Percentiles rank a stretch among this genome's conserved stretches.
Conservation (phyloP, 2,888 invertebrate species). For the Mimas tiliae region DNA sequence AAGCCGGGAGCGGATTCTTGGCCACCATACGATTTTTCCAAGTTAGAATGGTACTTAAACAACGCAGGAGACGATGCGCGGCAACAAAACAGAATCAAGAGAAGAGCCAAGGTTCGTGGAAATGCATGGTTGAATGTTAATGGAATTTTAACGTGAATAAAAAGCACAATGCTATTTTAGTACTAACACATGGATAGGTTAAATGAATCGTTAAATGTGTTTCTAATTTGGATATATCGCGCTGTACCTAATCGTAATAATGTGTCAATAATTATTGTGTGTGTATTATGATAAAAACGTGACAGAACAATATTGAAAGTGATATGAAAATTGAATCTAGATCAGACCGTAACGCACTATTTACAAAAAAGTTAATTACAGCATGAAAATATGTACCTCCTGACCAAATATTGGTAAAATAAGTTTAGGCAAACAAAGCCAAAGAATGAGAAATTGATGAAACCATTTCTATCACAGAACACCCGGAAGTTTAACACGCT, state of each 20-base stretch:
- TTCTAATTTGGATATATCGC: too few relatives aligned
- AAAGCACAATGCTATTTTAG: too few relatives aligned
- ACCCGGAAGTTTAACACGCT: conserved; percentile 60
- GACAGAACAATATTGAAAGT: too few relatives aligned
- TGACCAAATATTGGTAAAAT: background rate
- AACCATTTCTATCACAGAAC: conserved; percentile 62
- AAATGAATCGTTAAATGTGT: too few relatives aligned
- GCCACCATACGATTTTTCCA: conserved; percentile 66
- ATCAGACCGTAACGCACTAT: too few relatives aligned
- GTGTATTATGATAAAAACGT: too few relatives aligned
- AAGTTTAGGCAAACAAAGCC: background rate
- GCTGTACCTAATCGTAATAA: too few relatives aligned
- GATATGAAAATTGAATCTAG: too few relatives aligned
- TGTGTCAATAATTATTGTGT: too few relatives aligned
- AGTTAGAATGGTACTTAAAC: conserved; percentile 58
- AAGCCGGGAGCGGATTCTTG: conserved; percentile 50
- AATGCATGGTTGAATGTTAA: background rate
- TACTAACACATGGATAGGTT: too few relatives aligned
- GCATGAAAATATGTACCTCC: background rate
- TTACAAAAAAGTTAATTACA: background rate
- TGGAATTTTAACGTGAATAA: too few relatives aligned
- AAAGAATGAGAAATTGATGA: conserved; percentile 19
- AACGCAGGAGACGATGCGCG: conserved; percentile 41
- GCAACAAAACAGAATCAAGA: conserved; percentile 66
- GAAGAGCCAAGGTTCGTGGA: conserved; percentile 65